These are phyloP conservation scores for Antheraea mylitta DNA, from an alignment of 1,140 invertebrate species.

Conservation along the genomic window DNA sequence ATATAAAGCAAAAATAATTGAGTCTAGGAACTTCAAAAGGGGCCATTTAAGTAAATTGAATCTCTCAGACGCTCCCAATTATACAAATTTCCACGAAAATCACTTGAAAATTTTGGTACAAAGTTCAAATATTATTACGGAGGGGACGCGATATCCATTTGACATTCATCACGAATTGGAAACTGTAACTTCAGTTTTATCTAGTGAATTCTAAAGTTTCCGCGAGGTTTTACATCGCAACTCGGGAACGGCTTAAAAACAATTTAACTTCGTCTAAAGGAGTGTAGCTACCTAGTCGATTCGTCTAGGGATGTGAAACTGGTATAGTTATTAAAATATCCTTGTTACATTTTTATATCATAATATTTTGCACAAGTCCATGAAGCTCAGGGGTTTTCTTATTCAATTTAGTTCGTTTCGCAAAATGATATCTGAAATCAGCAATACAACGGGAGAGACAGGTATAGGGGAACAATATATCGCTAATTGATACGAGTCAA, in stretches of 20 bases:
- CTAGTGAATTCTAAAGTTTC: background rate
- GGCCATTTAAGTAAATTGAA: background rate
- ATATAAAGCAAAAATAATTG: background rate
- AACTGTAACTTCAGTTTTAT: background rate
- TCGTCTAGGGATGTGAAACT: background rate
- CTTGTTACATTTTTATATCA: background rate
- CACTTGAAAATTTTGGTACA: background rate
- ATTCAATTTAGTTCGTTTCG: too few species aligned
- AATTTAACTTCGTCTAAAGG: background rate
- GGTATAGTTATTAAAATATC: background rate
- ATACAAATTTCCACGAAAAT: background rate
- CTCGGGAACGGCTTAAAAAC: background rate
- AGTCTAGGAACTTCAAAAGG: background rate
- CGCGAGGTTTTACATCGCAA: background rate
- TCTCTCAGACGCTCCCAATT: background rate
- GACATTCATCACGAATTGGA: slow-evolving; percentile 1
- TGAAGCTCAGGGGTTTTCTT: too few species aligned
- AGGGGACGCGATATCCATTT: background rate
- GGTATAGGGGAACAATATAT: too few species aligned
- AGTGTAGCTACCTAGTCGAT: background rate
- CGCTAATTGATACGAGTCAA: too few species aligned
- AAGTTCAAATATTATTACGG: background rate
- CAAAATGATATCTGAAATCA: too few species aligned
- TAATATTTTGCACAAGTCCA: background rate
- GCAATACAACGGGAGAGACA: too few species aligned